Base-by-base conservation (phyloP, 2,113 vertebrate genomes). In the Redunca redunca region DNA sequence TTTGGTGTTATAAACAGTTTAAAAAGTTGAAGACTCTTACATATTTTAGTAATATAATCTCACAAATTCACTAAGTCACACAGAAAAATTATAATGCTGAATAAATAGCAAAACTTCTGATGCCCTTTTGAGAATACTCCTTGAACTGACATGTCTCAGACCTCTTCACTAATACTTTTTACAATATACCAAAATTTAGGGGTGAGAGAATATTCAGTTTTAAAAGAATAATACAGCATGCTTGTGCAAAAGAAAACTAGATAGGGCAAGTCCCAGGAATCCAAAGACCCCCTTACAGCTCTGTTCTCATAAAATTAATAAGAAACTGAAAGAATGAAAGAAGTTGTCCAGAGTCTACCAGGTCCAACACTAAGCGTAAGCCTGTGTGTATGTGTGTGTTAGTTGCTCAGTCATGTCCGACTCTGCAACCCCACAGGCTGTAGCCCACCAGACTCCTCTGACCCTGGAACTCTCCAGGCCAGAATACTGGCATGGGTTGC, bases 1-100 rank as follows among this genome's bases (percentile, higher is more conserved):
- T 96, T 86, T 80, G 43, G 26, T 86, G 26, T 97, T 98, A 98
- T 40, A 86, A 91, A 95, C 12, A 60, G 30, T 78, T 80, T 60
- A 80, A n/a, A 85, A 74, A 95, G 90, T 58, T 93, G 57, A 93
- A 62, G 10, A 71, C 30, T 92, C 50, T 93, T 91, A 89, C 16
- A 48, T 71, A 2, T 92, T 80, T 81, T 78, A 93, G 26, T 71
- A 91, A 92, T 60, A 81, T 25, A 86, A 53, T 89, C 15, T 52
- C 33, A 58, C 15, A 85, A 95, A 92, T 92, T 92, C 40, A 97
- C 40, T 77, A 57, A 94, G 48, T 82, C n/a, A 91, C 6, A 40
- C 7, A 23, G 78, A 62, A 96, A 97, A 94, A 95, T 71, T 71
- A 52, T 10, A 90, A 85, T 64, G 13, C 25, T 62, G 48, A 67